Evolutionary conservation across 2,797 vertebrate genomes (phyloP).

Genomic region (Mionectes olivaceus): DNA sequence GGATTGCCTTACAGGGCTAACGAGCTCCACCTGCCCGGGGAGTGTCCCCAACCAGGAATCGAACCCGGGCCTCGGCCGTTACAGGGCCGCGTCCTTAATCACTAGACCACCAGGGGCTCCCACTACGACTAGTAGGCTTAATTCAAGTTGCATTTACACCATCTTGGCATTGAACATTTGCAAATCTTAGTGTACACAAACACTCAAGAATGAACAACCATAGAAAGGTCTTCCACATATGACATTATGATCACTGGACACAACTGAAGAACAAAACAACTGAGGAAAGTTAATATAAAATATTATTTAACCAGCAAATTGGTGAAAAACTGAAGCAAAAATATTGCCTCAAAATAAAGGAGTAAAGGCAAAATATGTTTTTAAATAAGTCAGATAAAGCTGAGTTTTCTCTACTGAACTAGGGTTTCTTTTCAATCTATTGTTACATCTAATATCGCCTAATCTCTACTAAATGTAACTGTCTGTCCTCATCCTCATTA

Average conservation of each 20-base stretch:
- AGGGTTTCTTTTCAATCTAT: not conserved
- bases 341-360: not conserved
- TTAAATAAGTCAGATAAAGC: not conserved
- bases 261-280: not conserved
- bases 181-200: not conserved
- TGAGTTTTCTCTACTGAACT: not conserved
- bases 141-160: not conserved
- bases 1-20: too few species aligned
- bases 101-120: too few species aligned
- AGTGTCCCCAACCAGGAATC: too few species aligned
- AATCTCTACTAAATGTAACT: not conserved
- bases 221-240: not conserved
- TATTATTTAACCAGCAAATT: not conserved
- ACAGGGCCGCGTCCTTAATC: too few species aligned
- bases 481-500: not conserved
- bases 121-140: not conserved
- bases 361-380: not conserved
- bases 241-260: not conserved
- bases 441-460: not conserved
- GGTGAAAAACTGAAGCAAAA: not conserved
- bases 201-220: not conserved
- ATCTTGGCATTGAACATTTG: not conserved
- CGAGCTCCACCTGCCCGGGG: too few species aligned
- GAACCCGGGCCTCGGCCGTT: too few species aligned
- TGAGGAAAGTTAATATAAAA: not conserved